Conservation (phyloP, 30 jellyfish, hydroid and myxozoan species). For the Hydra vulgaris region DNA sequence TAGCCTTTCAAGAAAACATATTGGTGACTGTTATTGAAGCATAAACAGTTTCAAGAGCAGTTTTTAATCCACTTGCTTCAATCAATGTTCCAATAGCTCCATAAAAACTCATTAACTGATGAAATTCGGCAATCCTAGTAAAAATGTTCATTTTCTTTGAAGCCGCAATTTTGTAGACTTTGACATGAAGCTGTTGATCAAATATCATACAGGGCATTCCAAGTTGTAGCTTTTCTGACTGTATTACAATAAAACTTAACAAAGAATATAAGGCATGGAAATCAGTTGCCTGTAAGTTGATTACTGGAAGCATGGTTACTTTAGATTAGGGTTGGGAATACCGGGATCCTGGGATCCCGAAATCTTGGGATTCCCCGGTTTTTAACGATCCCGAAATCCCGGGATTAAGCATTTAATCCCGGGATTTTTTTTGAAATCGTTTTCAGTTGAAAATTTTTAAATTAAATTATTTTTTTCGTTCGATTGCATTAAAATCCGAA, state of each 20-base stretch:
- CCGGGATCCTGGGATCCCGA: too few species aligned
- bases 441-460: too few species aligned
- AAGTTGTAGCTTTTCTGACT: slow-evolving; percentile 10
- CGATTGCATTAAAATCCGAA: too few species aligned
- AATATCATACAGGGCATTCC: slow-evolving; percentile 10
- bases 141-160: background rate
- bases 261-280: background rate
- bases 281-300: slow-evolving; percentile 1
- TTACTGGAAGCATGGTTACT: slow-evolving; percentile 13
- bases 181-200: slow-evolving; percentile 3
- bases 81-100: slow-evolving; percentile 10
- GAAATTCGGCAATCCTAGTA: background rate
- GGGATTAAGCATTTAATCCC: too few species aligned
- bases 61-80: background rate
- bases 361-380: too few species aligned
- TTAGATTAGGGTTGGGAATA: background rate
- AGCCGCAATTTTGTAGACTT: slow-evolving; percentile 4
- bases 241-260: background rate
- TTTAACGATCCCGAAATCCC: too few species aligned
- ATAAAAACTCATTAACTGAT: background rate
- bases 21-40: background rate
- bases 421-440: too few species aligned
- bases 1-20: slow-evolving; percentile 5
- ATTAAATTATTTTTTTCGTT: too few species aligned
- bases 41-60: slow-evolving; percentile 9